phyloP scores from a whole-genome alignment of 1,140 invertebrate genomes.

The Cydia pomonella region DNA sequence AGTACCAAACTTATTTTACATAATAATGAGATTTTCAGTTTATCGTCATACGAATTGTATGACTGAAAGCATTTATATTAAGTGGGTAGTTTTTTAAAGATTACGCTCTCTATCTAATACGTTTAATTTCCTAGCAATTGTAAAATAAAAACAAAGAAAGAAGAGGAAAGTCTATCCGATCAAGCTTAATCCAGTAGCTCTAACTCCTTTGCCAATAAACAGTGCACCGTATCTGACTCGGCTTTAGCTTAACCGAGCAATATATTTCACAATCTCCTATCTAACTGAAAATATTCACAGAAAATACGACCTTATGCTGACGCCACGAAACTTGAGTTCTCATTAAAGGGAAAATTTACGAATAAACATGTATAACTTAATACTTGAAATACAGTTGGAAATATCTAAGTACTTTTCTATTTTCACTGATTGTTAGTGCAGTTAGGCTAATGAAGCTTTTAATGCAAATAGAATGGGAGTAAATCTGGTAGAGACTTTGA shows the following conservation, averaged over 20 bases:
- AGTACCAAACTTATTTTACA: too few species aligned
- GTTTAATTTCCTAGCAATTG: background rate
- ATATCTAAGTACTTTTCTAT: slow-evolving; percentile 7
- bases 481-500: background rate
- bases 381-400: background rate
- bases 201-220: slow-evolving; percentile 52
- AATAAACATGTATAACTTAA: background rate
- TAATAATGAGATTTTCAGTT: too few species aligned
- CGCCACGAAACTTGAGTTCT: background rate
- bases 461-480: background rate
- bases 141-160: background rate
- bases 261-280: background rate
- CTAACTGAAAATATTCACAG: background rate
- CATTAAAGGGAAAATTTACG: background rate
- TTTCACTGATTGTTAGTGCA: background rate
- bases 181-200: slow-evolving; percentile 42
- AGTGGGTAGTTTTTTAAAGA: too few species aligned
- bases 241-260: slow-evolving; percentile 20
- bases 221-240: slow-evolving; percentile 41
- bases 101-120: background rate
- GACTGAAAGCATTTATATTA: too few species aligned
- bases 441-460: background rate
- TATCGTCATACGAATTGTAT: too few species aligned
- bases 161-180: slow-evolving; percentile 35
- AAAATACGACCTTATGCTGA: background rate